These are phyloP conservation scores for Icerya purchasi DNA, from an alignment of 2,888 invertebrate genomes.

Conservation along the genomic window DNA sequence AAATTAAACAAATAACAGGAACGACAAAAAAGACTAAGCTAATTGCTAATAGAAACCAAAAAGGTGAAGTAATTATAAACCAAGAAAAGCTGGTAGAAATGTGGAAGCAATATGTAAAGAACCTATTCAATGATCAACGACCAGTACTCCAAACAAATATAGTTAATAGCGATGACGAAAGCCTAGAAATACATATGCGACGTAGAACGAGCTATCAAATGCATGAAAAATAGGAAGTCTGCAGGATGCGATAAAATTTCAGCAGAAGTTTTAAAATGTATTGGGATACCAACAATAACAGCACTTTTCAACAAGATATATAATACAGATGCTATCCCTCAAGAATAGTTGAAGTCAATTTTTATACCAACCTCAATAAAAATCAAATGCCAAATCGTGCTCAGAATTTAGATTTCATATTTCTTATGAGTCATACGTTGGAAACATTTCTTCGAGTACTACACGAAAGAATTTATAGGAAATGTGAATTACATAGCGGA, in stretches of 20 bases:
- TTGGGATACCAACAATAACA: neutral
- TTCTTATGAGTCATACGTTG: too few species aligned
- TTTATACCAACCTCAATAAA: slow-evolving; percentile 1
- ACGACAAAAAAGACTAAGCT: neutral
- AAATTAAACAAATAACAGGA: neutral
- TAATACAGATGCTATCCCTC: neutral
- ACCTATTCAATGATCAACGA: neutral
- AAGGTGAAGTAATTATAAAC: neutral
- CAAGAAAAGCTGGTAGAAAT: neutral
- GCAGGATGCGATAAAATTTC: neutral
- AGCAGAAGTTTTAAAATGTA: neutral
- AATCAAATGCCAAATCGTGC: too few species aligned
- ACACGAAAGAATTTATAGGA: too few species aligned
- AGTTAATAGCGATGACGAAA: neutral
- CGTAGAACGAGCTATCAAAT: neutral
- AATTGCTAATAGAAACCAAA: neutral
- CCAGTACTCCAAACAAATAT: neutral
- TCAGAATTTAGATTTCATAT: too few species aligned
- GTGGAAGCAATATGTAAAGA: neutral
- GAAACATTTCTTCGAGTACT: too few species aligned
- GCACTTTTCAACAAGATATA: neutral
- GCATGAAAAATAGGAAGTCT: neutral
- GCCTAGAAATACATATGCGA: neutral
- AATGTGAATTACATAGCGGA: too few species aligned
- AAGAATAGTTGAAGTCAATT: neutral